These are phyloP conservation scores for Hartigia nigra DNA, from an alignment of 2,888 invertebrate genomes.

Conservation along the genomic window DNA sequence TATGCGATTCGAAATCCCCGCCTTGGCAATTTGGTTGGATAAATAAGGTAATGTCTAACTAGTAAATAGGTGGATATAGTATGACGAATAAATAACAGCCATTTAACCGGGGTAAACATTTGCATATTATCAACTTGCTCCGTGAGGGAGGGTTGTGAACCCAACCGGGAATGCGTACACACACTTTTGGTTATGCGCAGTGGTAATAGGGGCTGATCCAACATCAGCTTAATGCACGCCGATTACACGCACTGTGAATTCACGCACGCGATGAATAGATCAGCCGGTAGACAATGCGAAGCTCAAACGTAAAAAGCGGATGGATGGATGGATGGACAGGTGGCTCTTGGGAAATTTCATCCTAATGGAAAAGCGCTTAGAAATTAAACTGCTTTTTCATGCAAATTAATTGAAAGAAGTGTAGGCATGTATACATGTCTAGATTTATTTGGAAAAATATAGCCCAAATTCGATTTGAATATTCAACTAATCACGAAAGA, in stretches of 20 bases:
- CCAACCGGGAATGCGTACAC: slow-evolving; percentile 30
- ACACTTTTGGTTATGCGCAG: not conserved
- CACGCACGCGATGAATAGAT: slow-evolving; percentile 36
- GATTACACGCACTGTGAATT: slow-evolving; percentile 52
- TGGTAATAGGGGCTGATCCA: slow-evolving; percentile 25
- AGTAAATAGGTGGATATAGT: slow-evolving; percentile 5
- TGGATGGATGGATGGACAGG: not conserved
- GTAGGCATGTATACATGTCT: not conserved
- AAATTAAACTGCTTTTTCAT: not conserved
- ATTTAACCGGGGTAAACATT: slow-evolving; percentile 52
- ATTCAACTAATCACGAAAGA: not conserved
- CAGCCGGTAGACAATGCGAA: not conserved
- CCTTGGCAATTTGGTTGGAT: not conserved
- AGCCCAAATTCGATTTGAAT: not conserved
- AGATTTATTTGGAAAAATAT: not conserved
- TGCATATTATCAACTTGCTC: slow-evolving; percentile 40
- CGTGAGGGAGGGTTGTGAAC: slow-evolving; percentile 12
- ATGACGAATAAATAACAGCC: slow-evolving; percentile 35
- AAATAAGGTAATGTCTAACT: slow-evolving; percentile 23
- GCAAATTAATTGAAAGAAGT: not conserved
- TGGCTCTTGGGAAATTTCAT: not conserved
- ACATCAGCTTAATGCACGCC: slow-evolving; percentile 44
- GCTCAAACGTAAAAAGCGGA: not conserved
- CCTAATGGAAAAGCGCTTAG: not conserved
- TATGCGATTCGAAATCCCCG: slow-evolving; percentile 11